These are phyloP conservation scores for Allophyes oxyacanthae DNA, from an alignment of 2,888 invertebrate genomes.

Conservation along the genomic window DNA sequence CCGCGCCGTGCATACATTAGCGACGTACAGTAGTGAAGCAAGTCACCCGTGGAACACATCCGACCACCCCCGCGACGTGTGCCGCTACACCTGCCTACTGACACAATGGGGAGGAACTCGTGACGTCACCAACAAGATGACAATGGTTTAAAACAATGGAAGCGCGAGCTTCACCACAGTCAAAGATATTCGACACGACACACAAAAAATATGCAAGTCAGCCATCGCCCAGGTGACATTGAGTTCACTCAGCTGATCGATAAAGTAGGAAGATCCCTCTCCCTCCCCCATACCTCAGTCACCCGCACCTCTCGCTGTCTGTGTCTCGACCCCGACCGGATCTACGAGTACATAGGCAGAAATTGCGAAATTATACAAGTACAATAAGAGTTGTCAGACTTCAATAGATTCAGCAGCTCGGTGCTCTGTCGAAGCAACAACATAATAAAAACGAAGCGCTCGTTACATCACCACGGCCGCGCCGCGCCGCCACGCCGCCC, in stretches of 20 bases:
- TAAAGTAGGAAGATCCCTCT: slow-evolving; percentile 4
- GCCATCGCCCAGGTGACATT: slow-evolving; percentile 18
- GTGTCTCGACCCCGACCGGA: slow-evolving; percentile 27
- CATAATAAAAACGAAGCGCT: slow-evolving; percentile 8
- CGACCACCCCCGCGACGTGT: no score
- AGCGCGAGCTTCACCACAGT: background rate
- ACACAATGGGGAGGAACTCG: background rate
- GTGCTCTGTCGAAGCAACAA: background rate
- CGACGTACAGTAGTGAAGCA: background rate
- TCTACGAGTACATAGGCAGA: slow-evolving; percentile 13
- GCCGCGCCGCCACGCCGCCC: background rate
- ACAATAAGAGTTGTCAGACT: background rate
- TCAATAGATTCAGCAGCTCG: background rate
- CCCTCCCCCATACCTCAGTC: background rate
- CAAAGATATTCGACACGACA: background rate
- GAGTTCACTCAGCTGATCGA: slow-evolving; percentile 16
- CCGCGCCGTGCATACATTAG: no score
- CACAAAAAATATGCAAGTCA: background rate
- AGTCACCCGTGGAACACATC: background rate
- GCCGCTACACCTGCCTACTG: no score
- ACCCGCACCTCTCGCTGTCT: no score
- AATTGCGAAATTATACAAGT: slow-evolving; percentile 22
- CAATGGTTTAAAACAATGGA: background rate
- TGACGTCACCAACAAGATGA: background rate
- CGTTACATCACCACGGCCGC: slow-evolving; percentile 28